A percentile compares a stretch with the other conserved stretches of the same genome.
Evolutionary conservation across 2,888 invertebrate species (phyloP).

Genomic region (Ormyrus rosae): DNA sequence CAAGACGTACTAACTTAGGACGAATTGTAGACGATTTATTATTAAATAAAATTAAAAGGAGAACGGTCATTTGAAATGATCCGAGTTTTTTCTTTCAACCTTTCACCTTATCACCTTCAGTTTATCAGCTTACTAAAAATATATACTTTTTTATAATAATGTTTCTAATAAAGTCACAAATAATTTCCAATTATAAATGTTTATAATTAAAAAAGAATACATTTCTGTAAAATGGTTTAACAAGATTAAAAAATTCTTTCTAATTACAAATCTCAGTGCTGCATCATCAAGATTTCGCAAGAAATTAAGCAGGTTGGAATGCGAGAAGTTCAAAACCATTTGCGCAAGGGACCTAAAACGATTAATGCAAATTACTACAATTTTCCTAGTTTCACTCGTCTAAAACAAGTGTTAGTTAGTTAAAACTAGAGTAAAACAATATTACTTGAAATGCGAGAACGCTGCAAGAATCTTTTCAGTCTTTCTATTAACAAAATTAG

Average conservation of each 20-base stretch:
- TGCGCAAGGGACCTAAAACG: conserved; percentile 24
- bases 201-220: too few relatives aligned
- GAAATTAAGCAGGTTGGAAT: conserved; percentile 2
- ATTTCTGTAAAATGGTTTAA: too few relatives aligned
- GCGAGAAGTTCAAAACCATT: conserved; percentile 36
- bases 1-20: conserved; percentile 74
- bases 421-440: conserved; percentile 48
- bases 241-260: neutral
- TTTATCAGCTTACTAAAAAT: neutral
- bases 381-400: conserved; percentile 47
- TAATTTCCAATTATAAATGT: too few relatives aligned
- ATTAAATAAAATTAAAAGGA: conserved; percentile 74
- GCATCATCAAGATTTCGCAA: conserved; percentile 1
- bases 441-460: conserved; percentile 42
- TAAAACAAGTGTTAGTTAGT: conserved; percentile 35
- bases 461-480: conserved; percentile 27
- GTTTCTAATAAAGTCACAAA: neutral
- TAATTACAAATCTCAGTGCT: conserved; percentile 9
- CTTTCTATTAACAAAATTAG: conserved; percentile 28
- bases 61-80: conserved; percentile 72
- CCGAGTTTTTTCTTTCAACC: conserved; percentile 38
- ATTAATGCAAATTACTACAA: conserved; percentile 53
- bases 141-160: neutral
- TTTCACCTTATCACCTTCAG: neutral
- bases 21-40: conserved; percentile 75